Base-by-base conservation (phyloP, 2,113 vertebrate genomes). In the Butastur rufipennis region DNA sequence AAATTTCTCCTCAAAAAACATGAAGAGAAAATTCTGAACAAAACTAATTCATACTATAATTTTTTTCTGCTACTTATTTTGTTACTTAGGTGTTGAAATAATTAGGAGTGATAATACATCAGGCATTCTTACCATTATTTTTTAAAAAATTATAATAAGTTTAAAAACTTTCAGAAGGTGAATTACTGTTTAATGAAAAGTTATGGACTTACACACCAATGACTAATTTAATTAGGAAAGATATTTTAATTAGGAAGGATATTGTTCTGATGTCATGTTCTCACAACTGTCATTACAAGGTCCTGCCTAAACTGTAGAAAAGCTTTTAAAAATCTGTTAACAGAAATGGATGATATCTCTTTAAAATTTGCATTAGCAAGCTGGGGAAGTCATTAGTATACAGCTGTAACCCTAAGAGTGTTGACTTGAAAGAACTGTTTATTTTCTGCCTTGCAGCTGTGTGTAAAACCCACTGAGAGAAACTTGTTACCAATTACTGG, bases 381-480 rank as follows among this genome's bases (percentile, higher is more conserved):
- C 91, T 77, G 53, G 42, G 55, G 66, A 95, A 91, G 52, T 95
- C 93, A 96, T 97, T 94, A 97, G 53, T 94, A 91, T 83, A 95
- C 85, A 96, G 91, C 86, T 97, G 95, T 93, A 97, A 84, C 71
- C 89, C 86, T 95, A 90, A 92, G 92, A 96, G 86, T 67, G 71
- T 78, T 88, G 86, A 91, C 92, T 97, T 97, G 91, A 95, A 97
- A 97, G 88, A 92, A 95, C 62, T 97, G 96, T 95, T 97, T 96
- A 96, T 96, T 97, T 97, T 96, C 91, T 97, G 83, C 94, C 95
- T 97, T 95, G 95, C 94, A 97, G 96, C 97, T 97, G 95, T 93
- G 92, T 97, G 93, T 95, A 95, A 97, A 96, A 95, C 95, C 95
- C 95, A 97, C 95, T 83, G 97, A 96, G 96, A 95, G 84, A 96